Evolutionary conservation across 2,888 invertebrate genomes (phyloP).

Genomic region (Ischnus inquisitorius): DNA sequence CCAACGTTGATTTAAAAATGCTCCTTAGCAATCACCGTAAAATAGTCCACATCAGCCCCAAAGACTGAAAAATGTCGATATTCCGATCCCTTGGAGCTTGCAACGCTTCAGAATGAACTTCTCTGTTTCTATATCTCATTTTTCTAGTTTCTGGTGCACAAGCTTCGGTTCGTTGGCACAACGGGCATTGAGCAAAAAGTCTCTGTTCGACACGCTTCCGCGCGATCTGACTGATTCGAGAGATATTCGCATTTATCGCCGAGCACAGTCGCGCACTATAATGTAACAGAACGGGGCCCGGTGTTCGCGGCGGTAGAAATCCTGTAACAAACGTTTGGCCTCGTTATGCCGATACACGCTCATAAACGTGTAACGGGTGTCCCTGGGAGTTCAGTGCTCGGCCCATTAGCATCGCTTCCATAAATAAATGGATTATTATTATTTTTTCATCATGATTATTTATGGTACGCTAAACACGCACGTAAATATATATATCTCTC

Average conservation of each 20-base stretch:
- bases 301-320: slow-evolving; percentile 54
- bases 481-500: neutral
- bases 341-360: slow-evolving; percentile 66
- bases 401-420: slow-evolving; percentile 41
- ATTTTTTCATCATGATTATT: slow-evolving; percentile 27
- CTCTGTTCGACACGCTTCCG: slow-evolving; percentile 69
- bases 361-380: slow-evolving; percentile 69
- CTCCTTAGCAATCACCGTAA: no score
- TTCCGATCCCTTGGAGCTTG: no score
- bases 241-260: slow-evolving; percentile 70
- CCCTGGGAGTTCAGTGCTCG: slow-evolving; percentile 44
- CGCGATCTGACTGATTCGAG: slow-evolving; percentile 72
- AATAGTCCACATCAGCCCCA: no score
- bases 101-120: neutral
- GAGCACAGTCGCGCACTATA: slow-evolving; percentile 8
- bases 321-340: slow-evolving; percentile 68
- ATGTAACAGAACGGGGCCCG: slow-evolving; percentile 28
- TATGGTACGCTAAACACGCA: neutral
- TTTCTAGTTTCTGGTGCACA: slow-evolving; percentile 18
- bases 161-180: slow-evolving; percentile 47
- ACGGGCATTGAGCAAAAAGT: slow-evolving; percentile 65
- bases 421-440: slow-evolving; percentile 45
- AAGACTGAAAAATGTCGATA: no score
- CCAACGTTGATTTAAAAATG: no score
- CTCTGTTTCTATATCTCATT: neutral